Evolutionary conservation across 2,797 vertebrate species (phyloP).

Genomic region (Gadopsis bispinosus): DNA sequence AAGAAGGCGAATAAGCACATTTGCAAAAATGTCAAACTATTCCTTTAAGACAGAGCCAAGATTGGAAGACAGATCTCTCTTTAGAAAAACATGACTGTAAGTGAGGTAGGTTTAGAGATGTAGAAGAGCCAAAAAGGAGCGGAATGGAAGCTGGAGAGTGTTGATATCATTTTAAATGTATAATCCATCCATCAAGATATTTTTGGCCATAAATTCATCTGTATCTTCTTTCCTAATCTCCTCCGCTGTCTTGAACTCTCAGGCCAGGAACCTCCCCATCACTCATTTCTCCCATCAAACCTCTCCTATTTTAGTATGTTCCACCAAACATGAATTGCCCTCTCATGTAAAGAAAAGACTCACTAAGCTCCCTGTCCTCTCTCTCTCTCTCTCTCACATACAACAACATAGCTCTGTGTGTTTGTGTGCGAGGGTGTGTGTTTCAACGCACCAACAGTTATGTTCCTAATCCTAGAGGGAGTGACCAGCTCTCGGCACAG

Average conservation of each 20-base stretch:
- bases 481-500: constrained; percentile 66
- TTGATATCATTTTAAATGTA: constrained; percentile 43
- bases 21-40: constrained; percentile 4
- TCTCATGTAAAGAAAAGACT: constrained; percentile 61
- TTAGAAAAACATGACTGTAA: neutral
- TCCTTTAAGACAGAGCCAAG: constrained; percentile 22
- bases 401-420: constrained; percentile 56
- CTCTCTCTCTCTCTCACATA: constrained; percentile 45
- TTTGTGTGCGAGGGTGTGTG: constrained; percentile 41
- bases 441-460: constrained; percentile 63
- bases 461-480: constrained; percentile 72
- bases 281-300: constrained; percentile 59
- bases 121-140: constrained; percentile 45
- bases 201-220: constrained; percentile 46
- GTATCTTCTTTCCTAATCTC: constrained; percentile 52
- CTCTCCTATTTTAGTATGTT: constrained; percentile 85
- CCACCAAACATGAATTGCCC: constrained; percentile 64
- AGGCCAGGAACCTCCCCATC: constrained; percentile 44
- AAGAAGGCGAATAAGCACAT: neutral
- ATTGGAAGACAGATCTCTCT: constrained; percentile 7
- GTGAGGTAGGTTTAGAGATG: constrained; percentile 7
- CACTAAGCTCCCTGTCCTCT: constrained; percentile 45
- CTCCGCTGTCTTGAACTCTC: constrained; percentile 36
- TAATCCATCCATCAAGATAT: constrained; percentile 58
- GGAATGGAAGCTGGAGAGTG: constrained; percentile 21